A percentile compares a stretch with the other conserved stretches of the same genome.
phyloP scores from a whole-genome alignment of 2,113 vertebrate species.

The Gnathonemus longibarbis region DNA sequence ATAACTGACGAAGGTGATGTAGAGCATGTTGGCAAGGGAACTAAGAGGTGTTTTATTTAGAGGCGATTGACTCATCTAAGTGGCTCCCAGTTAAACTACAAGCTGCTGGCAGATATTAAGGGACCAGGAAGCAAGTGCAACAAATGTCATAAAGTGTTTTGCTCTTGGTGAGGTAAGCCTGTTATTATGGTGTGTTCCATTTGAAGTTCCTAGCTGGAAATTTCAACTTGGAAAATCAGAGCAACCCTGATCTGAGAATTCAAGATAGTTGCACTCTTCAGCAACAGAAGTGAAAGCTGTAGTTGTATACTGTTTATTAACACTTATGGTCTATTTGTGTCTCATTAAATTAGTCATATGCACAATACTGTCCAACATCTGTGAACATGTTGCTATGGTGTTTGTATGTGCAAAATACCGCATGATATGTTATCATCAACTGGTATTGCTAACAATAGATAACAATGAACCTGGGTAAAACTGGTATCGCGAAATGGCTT shows the following conservation, averaged over 20 bases:
- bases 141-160: background rate
- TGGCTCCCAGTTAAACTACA: background rate
- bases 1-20: background rate
- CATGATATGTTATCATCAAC: background rate
- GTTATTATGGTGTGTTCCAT: background rate
- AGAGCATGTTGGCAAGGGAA: background rate
- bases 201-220: background rate
- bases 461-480: background rate
- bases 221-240: background rate
- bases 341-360: background rate
- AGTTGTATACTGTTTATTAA: background rate
- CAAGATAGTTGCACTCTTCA: no score
- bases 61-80: background rate
- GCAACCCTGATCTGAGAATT: no score
- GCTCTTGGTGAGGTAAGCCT: background rate
- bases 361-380: background rate
- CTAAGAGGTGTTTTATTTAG: background rate
- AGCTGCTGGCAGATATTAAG: background rate
- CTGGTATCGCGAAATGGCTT: background rate
- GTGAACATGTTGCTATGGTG: background rate
- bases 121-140: background rate
- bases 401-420: background rate
- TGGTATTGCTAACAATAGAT: background rate
- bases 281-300: background rate
- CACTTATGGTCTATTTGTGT: background rate